Base-by-base conservation (phyloP, 2,888 invertebrate species). In the Hirtodrosophila trivittata region DNA sequence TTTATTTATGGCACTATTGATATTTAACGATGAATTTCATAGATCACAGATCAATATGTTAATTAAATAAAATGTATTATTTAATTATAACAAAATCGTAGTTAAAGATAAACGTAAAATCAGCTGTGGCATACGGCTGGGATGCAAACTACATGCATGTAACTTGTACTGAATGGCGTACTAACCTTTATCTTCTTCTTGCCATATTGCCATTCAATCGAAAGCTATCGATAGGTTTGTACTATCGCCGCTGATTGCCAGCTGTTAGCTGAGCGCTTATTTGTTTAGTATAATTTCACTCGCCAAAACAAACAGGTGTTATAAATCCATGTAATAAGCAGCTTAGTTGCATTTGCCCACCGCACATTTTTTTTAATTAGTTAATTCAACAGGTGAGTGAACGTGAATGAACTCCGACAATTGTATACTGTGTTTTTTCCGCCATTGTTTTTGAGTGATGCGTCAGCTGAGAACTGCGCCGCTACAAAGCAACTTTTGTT, bases 191-290 rank as follows among this genome's bases (percentile, higher is more conserved):
- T 4, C n/a, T 18, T 16, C 26, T 1, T 13, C 18, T 26, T 35
- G 1, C 4, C 9, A 9, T 2, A 1, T 14, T 50, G 37, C 16
- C 37, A 51, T 43, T 33, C 39, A 26, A 52, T n/a, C 25, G 8
- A 0, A 5, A 14, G 0, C 2, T 45, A 45, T 55, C 58, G 69
- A 58, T 68, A 50, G 5, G 6, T 18, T 47, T 32, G n/a, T 45
- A 8, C 0, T 38, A 58, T 70, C 56, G 59, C 12, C 49, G n/a
- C 6, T 21, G 14, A 21, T 10, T 9, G 62, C 42, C 70, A 71
- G 70, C 71, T 70, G 68, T 18, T 21, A 21, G 5, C 13, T 37
- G 46, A 66, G 46, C 56, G 66, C 60, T 66, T 14, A 38, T 66
- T 66, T 66, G 66, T 57, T 60, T 70, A 52, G 49, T 49, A 25